A percentile compares a stretch with the other conserved stretches of the same genome.
Evolutionary conservation across 2,888 invertebrate genomes (phyloP).

Genomic region (Aproaerema taeniolella): DNA sequence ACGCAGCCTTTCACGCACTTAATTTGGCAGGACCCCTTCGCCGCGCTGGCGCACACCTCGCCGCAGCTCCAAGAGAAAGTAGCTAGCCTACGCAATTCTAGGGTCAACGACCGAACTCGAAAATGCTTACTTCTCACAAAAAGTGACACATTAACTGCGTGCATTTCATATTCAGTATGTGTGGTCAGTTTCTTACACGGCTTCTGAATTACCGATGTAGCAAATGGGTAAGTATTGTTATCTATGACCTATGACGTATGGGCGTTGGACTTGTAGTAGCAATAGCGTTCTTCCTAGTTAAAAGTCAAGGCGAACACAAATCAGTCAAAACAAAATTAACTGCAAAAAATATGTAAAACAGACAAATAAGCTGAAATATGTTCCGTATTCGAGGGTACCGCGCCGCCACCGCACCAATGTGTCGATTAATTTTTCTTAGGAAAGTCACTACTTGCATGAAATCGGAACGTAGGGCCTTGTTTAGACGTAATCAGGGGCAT

Average conservation of each 20-base stretch:
- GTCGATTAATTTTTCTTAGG: too few species aligned
- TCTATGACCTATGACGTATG: too few species aligned
- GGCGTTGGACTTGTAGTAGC: not conserved
- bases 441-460: constrained; percentile 22
- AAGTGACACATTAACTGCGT: constrained; percentile 71
- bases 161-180: constrained; percentile 71
- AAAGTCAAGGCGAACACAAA: too few species aligned
- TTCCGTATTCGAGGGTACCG: too few species aligned
- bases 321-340: too few species aligned
- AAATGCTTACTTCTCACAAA: constrained; percentile 72
- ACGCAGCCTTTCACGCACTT: constrained; percentile 73
- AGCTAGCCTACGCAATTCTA: constrained; percentile 75
- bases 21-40: constrained; percentile 73
- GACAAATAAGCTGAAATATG: too few species aligned
- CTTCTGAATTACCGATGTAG: constrained; percentile 52
- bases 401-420: too few species aligned
- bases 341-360: too few species aligned
- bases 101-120: constrained; percentile 74
- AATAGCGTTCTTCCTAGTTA: too few species aligned
- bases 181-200: constrained; percentile 68
- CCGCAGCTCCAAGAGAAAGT: constrained; percentile 67
- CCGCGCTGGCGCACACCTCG: constrained; percentile 48
- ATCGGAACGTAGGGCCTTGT: constrained; percentile 45
- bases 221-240: constrained; percentile 58
- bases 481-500: constrained; percentile 47